Percentiles rank a stretch among this genome's conserved stretches.
Conservation (phyloP, 1,140 invertebrate species). For the Acromyrmex heyeri region DNA sequence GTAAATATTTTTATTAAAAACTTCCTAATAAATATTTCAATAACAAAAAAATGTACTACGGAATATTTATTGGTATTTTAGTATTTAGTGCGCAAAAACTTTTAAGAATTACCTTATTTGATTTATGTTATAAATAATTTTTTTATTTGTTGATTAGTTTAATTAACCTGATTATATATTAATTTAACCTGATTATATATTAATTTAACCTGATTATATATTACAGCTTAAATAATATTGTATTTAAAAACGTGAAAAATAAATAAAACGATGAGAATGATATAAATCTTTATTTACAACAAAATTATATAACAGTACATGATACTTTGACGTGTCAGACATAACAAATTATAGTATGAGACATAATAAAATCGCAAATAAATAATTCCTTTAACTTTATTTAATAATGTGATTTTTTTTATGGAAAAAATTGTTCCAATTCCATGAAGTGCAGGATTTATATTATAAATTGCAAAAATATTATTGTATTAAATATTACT, state of each 20-base stretch:
- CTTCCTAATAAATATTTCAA: too few species aligned
- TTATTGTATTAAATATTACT: background rate
- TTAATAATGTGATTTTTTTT: background rate
- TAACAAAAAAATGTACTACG: too few species aligned
- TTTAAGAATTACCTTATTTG: too few species aligned
- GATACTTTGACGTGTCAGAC: background rate
- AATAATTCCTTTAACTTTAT: background rate
- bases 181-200: background rate
- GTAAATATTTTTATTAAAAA: too few species aligned
- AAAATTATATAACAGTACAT: background rate
- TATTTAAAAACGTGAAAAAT: background rate
- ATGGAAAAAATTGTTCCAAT: background rate
- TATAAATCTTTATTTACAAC: background rate
- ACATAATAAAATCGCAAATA: background rate
- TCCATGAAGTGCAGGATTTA: background rate
- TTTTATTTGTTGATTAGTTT: too few species aligned
- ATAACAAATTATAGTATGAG: background rate
- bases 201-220: background rate
- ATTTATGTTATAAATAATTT: too few species aligned
- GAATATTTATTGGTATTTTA: too few species aligned
- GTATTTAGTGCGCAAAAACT: too few species aligned
- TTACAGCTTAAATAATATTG: too few species aligned
- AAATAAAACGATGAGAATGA: background rate
- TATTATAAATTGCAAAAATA: background rate
- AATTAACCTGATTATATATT: background rate